Evolutionary conservation across 35 echinoderm and acorn worm genomes (phyloP).

Genomic region (Stichopus chloronotus): DNA sequence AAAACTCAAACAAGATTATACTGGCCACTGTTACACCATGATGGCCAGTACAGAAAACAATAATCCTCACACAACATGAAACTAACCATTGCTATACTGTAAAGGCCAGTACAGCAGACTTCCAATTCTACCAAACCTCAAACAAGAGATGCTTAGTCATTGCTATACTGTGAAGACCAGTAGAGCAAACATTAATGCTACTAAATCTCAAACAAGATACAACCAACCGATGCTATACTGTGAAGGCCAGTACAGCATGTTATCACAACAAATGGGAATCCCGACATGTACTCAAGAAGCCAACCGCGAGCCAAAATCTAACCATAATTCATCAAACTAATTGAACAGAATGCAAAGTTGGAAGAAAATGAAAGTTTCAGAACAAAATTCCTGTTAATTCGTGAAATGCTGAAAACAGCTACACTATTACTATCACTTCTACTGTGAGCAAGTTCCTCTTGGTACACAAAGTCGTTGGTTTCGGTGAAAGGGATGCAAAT

Average conservation of each 20-base stretch:
- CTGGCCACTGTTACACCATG: no score
- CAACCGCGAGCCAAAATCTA: no score
- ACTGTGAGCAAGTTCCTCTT: no score
- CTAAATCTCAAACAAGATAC: background rate
- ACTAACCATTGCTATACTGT: conserved; percentile 1
- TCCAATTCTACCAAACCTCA: background rate
- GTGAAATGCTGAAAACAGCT: background rate
- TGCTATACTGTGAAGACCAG: conserved; percentile 10
- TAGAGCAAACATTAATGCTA: background rate
- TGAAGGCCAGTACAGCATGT: background rate
- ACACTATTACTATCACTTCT: background rate
- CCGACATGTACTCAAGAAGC: background rate
- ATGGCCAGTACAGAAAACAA: no score
- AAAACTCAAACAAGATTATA: background rate
- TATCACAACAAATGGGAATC: background rate
- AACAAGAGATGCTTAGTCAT: background rate
- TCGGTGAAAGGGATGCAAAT: no score
- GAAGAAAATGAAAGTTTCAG: no score
- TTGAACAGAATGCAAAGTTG: no score
- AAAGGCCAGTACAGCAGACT: conserved; percentile 3
- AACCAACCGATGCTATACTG: background rate
- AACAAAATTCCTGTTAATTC: no score
- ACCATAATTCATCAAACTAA: no score
- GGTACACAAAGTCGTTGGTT: no score
- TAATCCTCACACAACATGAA: background rate